Base-by-base conservation (phyloP, 2,797 vertebrate species). In the Pseudopleuronectes americanus region DNA sequence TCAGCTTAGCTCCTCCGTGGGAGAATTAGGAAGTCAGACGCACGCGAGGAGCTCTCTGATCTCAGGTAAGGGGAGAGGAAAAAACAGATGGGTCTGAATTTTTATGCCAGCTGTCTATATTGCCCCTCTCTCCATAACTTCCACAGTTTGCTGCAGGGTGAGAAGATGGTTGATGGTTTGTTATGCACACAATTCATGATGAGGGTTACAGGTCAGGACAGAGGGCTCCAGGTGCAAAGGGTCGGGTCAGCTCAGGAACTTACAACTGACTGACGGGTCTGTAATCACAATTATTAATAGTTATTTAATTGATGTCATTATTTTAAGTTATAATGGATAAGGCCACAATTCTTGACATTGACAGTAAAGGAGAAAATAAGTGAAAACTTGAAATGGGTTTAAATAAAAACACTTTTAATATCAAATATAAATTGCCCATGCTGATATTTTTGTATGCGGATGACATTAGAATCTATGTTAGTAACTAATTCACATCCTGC, bases 81-180 rank as follows among this genome's bases (percentile, higher is more conserved):
- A 82, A 88, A 57, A 84, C 77, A 86, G 85, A 86, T 83, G 76
- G 77, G 68, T 41, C 38, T 77, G 73, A 68, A 74, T 72, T 86
- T 84, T 69, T 62, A 68, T 88, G 79, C 84, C 83, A 86, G 76
- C 80, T 80, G 81, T 84, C 84, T 86, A 62, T 81, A 80, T 71
- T 48, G 45, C 54, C 43, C 76, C 71, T 56, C 75, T 56, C 75
- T 78, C 69, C 53, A 41, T 55, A 74, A 74, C 26, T 54, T 33
- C 68, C 76, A 56, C 41, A 33, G 53, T 71, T 79, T 82, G 79
- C 77, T 70, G 79, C 41, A 67, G 33, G 65, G 56, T 49, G 36
- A 66, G 75, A 47, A 59, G 26, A 63, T 33, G 48, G 70, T 57
- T 75, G 28, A 65, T 78, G 56, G 7, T 57, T 64, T 78, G 7